These are phyloP conservation scores for Portunus trituberculatus DNA, from an alignment of 1,140 invertebrate species.

Conservation along the genomic window DNA sequence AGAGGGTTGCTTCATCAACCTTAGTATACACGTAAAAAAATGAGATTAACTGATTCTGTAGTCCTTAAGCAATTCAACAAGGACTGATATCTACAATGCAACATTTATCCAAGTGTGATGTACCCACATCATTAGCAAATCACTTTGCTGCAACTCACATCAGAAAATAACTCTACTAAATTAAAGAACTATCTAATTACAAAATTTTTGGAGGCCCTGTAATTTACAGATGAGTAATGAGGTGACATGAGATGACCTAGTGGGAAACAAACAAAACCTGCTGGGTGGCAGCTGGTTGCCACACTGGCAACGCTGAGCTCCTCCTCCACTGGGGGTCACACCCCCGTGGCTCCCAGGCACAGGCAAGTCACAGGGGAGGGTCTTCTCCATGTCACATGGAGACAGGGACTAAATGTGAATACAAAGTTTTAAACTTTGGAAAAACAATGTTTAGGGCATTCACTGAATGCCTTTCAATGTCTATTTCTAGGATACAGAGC, in stretches of 20 bases:
- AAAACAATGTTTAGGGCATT: conserved; percentile 70
- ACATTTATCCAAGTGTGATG: neutral
- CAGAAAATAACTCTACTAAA: conserved; percentile 54
- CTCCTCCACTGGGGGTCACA: neutral
- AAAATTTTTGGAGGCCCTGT: conserved; percentile 58
- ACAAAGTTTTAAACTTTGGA: conserved; percentile 69
- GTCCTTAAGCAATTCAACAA: conserved; percentile 47
- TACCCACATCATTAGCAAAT: neutral
- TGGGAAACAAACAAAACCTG: neutral
- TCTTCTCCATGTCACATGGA: conserved; percentile 66
- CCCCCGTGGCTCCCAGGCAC: conserved; percentile 41
- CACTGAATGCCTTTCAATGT: conserved; percentile 66
- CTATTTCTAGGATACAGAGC: conserved; percentile 61
- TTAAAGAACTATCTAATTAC: conserved; percentile 10
- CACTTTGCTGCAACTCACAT: neutral
- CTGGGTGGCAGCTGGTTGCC: neutral
- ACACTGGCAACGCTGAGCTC: neutral
- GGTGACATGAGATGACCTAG: conserved; percentile 44
- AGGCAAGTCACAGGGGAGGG: conserved; percentile 45
- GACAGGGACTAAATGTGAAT: conserved; percentile 47
- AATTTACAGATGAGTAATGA: conserved; percentile 45
- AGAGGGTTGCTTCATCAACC: conserved; percentile 22
- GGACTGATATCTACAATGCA: conserved; percentile 70
- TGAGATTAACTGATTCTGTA: conserved; percentile 24
- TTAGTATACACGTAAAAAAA: conserved; percentile 12